Conservation (phyloP, 2,888 invertebrate genomes). For the Nymphalis c-album region DNA sequence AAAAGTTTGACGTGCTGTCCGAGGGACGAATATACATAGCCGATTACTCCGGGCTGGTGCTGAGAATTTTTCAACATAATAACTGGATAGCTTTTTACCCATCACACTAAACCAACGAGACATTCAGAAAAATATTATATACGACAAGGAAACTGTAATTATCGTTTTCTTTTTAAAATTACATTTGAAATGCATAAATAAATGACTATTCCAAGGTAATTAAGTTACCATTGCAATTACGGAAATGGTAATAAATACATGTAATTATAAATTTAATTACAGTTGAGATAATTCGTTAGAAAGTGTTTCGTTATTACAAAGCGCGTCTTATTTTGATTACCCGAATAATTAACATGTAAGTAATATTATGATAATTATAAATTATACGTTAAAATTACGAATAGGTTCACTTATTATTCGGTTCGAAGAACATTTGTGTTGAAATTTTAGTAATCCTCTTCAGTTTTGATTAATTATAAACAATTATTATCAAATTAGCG, state of each 20-base stretch:
- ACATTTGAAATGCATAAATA: not conserved
- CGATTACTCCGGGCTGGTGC: too few species aligned
- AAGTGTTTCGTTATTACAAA: conserved; percentile 14
- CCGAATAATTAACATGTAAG: conserved; percentile 17
- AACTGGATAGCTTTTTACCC: too few species aligned
- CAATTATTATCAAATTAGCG: too few species aligned
- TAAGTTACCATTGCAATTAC: conserved; percentile 15
- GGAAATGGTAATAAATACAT: conserved; percentile 10
- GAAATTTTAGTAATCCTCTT: not conserved
- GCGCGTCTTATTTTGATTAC: not conserved
- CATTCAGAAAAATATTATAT: too few species aligned
- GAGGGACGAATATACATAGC: too few species aligned
- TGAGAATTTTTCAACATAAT: too few species aligned
- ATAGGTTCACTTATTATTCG: not conserved
- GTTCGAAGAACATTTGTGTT: not conserved
- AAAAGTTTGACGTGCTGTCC: too few species aligned
- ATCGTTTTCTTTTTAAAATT: not conserved
- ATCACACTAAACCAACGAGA: too few species aligned
- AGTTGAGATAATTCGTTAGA: conserved; percentile 16
- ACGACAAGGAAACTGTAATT: too few species aligned
- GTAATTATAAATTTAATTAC: conserved; percentile 24
- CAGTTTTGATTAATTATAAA: not conserved
- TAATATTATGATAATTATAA: conserved; percentile 6
- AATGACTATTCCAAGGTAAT: conserved; percentile 15
- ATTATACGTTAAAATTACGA: conserved; percentile 11